Base-by-base conservation (phyloP, 2,888 invertebrate species). In the Iselma pallidipennis region DNA sequence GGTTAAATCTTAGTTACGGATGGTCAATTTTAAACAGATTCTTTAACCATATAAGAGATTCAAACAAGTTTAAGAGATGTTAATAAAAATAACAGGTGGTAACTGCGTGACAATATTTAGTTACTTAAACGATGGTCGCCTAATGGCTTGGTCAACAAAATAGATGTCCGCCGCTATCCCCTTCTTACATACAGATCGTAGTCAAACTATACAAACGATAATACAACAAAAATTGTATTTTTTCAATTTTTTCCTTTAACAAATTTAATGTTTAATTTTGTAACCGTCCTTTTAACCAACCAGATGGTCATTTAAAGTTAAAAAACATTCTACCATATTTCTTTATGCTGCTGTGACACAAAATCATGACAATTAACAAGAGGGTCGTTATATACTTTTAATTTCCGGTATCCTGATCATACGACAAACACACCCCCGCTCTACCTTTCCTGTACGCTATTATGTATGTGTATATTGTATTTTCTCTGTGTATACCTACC, bases 71-170 rank as follows among this genome's bases (percentile, higher is more conserved):
- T 16, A 33, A 33, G 37, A 37, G 16, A 37, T 37, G 37, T 37
- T 66, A 67, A 70, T 64, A 70, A 69, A 67, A 73, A 68, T 69
- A 70, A 69, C 69, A 72, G 66, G 59, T 69, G 69, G 69, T 66
- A 68, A 71, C 67, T 65, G 71, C 65, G 68, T 66, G 69, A 67
- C 67, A 73, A 73, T 76, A 75, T 76, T 74, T 72, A 68, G 72
- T 75, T 74, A 74, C 71, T 69, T 62, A 69, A 73, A 70, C 69
- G 68, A 61, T 59, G 56, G 64, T 63, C 63, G 71, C 65, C 73
- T 75, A 76, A 74, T 75, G 74, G 76, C 68, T 74, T 68, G 71
- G 73, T 72, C 71, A 73, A 72, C 69, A 68, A 57, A 63, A 50
- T 29, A 59, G 55, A 57, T 56, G 63, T 56, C 55, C 54, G 28